Evolutionary conservation across 2,797 vertebrate genomes (phyloP).

Genomic region (Cossypha caffra): DNA sequence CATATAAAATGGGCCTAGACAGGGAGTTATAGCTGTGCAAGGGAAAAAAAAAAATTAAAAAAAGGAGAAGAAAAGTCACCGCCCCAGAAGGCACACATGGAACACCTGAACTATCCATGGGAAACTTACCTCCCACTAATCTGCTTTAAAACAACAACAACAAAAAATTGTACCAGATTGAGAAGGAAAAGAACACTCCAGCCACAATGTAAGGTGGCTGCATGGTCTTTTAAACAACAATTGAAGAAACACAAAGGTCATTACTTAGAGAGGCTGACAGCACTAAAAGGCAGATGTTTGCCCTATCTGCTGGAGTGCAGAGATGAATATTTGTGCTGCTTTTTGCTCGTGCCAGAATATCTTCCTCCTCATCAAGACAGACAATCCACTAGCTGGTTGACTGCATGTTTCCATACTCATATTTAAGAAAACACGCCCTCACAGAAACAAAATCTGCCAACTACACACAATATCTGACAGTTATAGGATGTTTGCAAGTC

Average conservation of each 20-base stretch:
- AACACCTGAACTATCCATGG: not conserved
- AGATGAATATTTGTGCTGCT: not conserved
- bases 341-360: not conserved
- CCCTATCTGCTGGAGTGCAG: not conserved
- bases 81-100: not conserved
- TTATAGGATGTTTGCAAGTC: not conserved
- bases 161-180: not conserved
- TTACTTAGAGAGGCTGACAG: conserved; percentile 16
- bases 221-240: not conserved
- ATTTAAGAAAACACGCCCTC: conserved; percentile 22
- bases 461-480: not conserved
- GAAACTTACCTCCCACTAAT: not conserved
- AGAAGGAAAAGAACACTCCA: not conserved
- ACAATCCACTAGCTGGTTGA: not conserved
- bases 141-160: not conserved
- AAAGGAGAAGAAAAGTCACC: not conserved
- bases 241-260: not conserved
- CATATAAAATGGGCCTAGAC: not conserved
- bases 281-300: not conserved
- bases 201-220: not conserved
- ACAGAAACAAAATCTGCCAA: conserved; percentile 16
- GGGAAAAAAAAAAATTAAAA: not conserved
- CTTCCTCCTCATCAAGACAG: not conserved
- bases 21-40: not conserved
- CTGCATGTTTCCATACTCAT: not conserved